Evolutionary conservation across 2,888 invertebrate species (phyloP).

Genomic region (Morpho deidamia): DNA sequence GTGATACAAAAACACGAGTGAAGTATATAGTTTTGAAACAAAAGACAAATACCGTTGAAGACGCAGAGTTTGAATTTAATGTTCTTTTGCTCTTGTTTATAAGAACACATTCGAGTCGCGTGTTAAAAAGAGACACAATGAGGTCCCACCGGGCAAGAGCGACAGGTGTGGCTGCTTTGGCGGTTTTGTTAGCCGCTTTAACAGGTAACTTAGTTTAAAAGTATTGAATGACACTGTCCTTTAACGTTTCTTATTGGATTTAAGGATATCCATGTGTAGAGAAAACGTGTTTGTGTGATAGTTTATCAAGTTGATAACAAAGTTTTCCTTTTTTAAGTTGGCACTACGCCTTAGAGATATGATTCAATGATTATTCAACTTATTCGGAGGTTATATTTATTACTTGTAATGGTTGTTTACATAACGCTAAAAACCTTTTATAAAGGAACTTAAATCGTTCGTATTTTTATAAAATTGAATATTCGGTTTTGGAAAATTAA

Average conservation of each 20-base stretch:
- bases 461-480: too few relatives aligned
- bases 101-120: constrained; percentile 50
- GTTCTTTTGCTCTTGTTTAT: constrained; percentile 58
- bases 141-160: constrained; percentile 55
- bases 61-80: constrained; percentile 49
- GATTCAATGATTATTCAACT: constrained; percentile 26
- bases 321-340: constrained; percentile 33
- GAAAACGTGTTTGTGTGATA: background rate
- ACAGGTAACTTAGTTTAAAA: constrained; percentile 57
- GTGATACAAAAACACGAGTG: constrained; percentile 64
- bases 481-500: too few relatives aligned
- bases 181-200: constrained; percentile 63
- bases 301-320: constrained; percentile 21
- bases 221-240: constrained; percentile 16
- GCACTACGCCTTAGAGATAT: constrained; percentile 31
- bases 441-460: background rate
- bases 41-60: constrained; percentile 52
- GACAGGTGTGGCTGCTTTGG: constrained; percentile 73
- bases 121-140: constrained; percentile 73
- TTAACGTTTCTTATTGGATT: constrained; percentile 27
- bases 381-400: constrained; percentile 29
- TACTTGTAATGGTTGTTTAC: background rate
- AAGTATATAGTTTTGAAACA: constrained; percentile 59
- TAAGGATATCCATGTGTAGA: background rate
- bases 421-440: background rate